phyloP scores from a whole-genome alignment of 1,140 invertebrate species.

The Heliothis virescens region DNA sequence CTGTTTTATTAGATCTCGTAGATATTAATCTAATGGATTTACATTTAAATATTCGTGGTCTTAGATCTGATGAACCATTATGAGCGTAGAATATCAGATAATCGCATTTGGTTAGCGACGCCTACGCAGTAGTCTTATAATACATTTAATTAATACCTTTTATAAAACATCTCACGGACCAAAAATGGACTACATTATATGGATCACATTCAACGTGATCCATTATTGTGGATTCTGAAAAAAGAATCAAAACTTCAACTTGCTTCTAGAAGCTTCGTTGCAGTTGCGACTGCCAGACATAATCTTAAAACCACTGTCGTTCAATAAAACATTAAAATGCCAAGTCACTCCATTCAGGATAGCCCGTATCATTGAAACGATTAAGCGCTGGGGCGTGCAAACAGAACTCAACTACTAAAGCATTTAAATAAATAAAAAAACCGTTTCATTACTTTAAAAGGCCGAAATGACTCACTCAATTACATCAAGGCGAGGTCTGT shows the following conservation, averaged over 20 bases:
- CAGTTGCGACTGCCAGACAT: background rate
- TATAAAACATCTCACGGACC: background rate
- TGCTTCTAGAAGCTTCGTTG: background rate
- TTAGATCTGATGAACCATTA: conserved; percentile 20
- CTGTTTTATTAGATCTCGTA: conserved; percentile 10
- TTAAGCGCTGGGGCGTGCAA: background rate
- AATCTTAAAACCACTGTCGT: background rate
- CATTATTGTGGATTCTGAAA: background rate
- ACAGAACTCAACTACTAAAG: conserved; percentile 1
- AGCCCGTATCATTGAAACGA: conserved; percentile 24
- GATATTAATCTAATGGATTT: conserved; percentile 24
- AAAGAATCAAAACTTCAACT: background rate
- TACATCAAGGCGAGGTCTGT: background rate
- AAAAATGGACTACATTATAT: background rate
- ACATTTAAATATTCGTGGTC: conserved; percentile 15
- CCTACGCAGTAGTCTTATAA: background rate
- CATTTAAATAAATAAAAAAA: conserved; percentile 21
- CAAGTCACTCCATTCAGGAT: conserved; percentile 21
- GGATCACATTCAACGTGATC: background rate
- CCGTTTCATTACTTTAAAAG: conserved; percentile 33
- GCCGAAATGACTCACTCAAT: conserved; percentile 23
- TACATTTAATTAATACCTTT: conserved; percentile 13
- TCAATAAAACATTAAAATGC: conserved; percentile 3
- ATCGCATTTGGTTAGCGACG: conserved; percentile 6
- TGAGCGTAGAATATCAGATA: conserved; percentile 22